Evolutionary conservation across 2,113 vertebrate genomes (phyloP).

Genomic region (Rhea pennata): DNA sequence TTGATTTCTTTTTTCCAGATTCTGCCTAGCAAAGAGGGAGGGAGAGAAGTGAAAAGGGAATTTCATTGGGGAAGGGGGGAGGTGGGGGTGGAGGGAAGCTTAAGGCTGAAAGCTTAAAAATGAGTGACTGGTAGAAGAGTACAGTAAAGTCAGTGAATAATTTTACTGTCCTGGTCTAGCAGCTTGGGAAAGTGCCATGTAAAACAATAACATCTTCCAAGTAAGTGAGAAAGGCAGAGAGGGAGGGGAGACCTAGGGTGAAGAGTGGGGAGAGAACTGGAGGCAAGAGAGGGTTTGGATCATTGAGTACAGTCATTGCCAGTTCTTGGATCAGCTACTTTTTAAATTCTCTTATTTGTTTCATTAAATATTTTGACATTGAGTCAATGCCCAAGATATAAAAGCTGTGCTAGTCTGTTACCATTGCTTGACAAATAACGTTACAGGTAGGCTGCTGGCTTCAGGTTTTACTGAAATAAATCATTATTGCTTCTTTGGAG

Average conservation of each 20-base stretch:
- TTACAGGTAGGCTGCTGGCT: constrained; percentile 28
- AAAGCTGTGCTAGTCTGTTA: constrained; percentile 14
- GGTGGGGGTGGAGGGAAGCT: constrained; percentile 1
- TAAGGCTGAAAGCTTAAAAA: constrained; percentile 56
- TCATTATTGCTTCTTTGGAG: constrained; percentile 23
- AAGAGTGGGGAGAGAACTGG: neutral
- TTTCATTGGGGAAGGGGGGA: constrained; percentile 56
- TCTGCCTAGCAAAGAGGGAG: constrained; percentile 53
- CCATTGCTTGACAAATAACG: neutral
- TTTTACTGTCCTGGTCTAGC: constrained; percentile 71
- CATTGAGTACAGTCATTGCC: neutral
- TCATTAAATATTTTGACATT: constrained; percentile 54
- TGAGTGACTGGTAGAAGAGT: constrained; percentile 66
- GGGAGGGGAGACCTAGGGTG: neutral
- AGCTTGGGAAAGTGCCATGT: constrained; percentile 73
- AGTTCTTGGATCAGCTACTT: constrained; percentile 36
- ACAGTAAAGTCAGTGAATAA: constrained; percentile 71
- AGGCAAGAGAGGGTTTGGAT: neutral
- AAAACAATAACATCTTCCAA: constrained; percentile 75
- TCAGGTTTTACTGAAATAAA: neutral
- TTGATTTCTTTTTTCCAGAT: constrained; percentile 66
- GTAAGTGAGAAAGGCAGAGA: constrained; percentile 39
- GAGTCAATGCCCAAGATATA: constrained; percentile 30
- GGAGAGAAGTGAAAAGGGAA: neutral
- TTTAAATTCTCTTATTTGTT: neutral